Percentiles rank a stretch among this genome's conserved stretches.
phyloP scores from a whole-genome alignment of 2,797 vertebrate species.

The Bryconaethiops microstoma region DNA sequence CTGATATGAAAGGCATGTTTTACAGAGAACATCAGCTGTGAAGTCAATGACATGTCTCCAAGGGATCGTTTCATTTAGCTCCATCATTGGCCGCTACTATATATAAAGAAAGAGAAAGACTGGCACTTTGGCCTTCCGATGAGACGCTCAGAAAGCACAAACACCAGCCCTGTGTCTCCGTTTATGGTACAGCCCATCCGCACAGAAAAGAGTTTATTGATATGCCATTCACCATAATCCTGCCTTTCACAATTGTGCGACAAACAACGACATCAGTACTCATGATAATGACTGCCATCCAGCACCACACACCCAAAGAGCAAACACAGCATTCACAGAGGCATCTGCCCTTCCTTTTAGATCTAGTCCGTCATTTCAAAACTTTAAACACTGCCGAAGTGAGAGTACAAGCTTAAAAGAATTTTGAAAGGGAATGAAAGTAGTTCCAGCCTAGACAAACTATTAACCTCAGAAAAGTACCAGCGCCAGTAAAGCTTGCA shows the following conservation, averaged over 20 bases:
- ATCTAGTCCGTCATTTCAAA: slow-evolving; percentile 6
- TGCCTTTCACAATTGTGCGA: slow-evolving; percentile 62
- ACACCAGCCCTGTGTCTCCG: slow-evolving; percentile 64
- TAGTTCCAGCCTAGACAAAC: slow-evolving; percentile 4
- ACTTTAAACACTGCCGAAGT: slow-evolving; percentile 34
- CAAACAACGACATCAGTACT: slow-evolving; percentile 50
- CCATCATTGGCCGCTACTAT: slow-evolving; percentile 61
- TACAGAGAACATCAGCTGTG: slow-evolving; percentile 51
- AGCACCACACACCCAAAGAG: slow-evolving; percentile 63
- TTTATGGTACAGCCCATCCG: slow-evolving; percentile 56
- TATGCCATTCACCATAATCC: slow-evolving; percentile 54
- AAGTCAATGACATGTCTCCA: slow-evolving; percentile 52
- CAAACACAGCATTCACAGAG: slow-evolving; percentile 39
- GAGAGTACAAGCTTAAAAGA: slow-evolving; percentile 12
- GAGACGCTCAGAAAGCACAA: slow-evolving; percentile 54
- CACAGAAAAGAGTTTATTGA: slow-evolving; percentile 58
- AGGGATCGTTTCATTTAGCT: slow-evolving; percentile 61
- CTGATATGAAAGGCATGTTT: slow-evolving; percentile 25
- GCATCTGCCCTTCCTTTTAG: slow-evolving; percentile 35
- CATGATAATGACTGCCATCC: slow-evolving; percentile 50
- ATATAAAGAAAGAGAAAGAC: slow-evolving; percentile 64
- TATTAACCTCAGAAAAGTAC: background rate
- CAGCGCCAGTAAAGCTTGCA: background rate
- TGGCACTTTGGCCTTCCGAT: slow-evolving; percentile 61
- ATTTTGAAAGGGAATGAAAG: slow-evolving; percentile 39